These are phyloP conservation scores for Vulpes vulpes DNA, from an alignment of 2,113 vertebrate species.

Conservation along the genomic window DNA sequence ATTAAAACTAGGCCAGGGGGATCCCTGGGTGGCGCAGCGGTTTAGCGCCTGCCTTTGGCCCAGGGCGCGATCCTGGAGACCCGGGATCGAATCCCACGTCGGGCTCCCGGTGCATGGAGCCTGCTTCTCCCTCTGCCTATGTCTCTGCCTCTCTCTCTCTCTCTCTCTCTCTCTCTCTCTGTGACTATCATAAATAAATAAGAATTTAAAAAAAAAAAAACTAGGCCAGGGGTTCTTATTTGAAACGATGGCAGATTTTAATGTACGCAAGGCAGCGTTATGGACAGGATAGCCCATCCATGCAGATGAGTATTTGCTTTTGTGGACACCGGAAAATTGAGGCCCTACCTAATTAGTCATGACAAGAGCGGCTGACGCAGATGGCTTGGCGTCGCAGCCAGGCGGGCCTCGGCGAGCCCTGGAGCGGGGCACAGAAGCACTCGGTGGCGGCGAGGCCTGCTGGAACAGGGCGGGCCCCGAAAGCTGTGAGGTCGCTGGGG, in stretches of 20 bases:
- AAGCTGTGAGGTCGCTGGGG: no score
- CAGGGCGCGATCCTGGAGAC: no score
- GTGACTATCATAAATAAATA: no score
- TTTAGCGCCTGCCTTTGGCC: no score
- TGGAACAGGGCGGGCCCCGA: neutral
- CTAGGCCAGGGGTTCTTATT: neutral
- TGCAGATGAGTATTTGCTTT: neutral
- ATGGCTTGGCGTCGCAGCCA: neutral
- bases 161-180: no score
- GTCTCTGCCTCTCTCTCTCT: no score
- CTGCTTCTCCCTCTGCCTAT: no score
- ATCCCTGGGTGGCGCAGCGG: no score
- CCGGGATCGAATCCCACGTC: no score
- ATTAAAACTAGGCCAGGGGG: neutral
- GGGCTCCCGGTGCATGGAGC: no score
- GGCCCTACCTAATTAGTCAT: slow-evolving; percentile 35
- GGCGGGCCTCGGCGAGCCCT: neutral
- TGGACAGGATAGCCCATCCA: neutral
- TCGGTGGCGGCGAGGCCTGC: neutral
- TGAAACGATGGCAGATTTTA: slow-evolving; percentile 20
- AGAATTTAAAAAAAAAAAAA: neutral
- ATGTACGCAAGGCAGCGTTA: neutral
- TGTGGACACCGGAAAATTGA: slow-evolving; percentile 28
- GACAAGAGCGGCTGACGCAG: neutral
- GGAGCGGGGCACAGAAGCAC: neutral